Evolutionary conservation across 2,113 vertebrate genomes (phyloP).

Genomic region (Larimichthys crocea): DNA sequence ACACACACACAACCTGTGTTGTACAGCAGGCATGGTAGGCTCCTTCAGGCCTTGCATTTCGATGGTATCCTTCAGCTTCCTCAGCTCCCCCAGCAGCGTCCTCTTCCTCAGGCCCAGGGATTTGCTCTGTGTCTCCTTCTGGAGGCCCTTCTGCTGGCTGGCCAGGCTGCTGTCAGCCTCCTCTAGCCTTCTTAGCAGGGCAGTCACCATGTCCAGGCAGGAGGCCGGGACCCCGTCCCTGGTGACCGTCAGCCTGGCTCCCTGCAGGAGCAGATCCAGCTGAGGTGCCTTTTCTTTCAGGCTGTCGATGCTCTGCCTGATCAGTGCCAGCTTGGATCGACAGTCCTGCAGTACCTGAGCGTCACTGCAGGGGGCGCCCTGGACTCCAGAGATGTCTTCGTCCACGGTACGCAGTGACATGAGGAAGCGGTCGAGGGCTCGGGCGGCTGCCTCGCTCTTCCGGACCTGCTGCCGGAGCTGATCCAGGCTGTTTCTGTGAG

Average conservation of each 20-base stretch:
- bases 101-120: conserved; percentile 81
- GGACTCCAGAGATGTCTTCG: conserved; percentile 71
- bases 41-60: conserved; percentile 89
- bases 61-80: conserved; percentile 83
- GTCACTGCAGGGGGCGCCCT: conserved; percentile 61
- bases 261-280: conserved; percentile 87
- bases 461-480: conserved; percentile 84
- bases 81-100: conserved; percentile 85
- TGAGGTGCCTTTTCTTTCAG: conserved; percentile 86
- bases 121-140: conserved; percentile 77
- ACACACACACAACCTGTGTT: conserved; percentile 85
- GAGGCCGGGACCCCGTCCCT: conserved; percentile 72
- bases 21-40: conserved; percentile 90
- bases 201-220: conserved; percentile 86
- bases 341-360: conserved; percentile 63
- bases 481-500: conserved; percentile 86
- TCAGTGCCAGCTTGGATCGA: conserved; percentile 66
- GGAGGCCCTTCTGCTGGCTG: conserved; percentile 67
- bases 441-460: conserved; percentile 82
- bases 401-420: conserved; percentile 85
- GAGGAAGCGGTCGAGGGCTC: conserved; percentile 89
- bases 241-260: conserved; percentile 83
- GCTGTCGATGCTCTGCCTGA: conserved; percentile 77
- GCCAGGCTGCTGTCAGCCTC: conserved; percentile 35
- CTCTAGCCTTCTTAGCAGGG: conserved; percentile 77